Percentiles rank a stretch among this genome's conserved stretches.
Conservation (phyloP, 2,113 vertebrate species). For the Daboia siamensis region DNA sequence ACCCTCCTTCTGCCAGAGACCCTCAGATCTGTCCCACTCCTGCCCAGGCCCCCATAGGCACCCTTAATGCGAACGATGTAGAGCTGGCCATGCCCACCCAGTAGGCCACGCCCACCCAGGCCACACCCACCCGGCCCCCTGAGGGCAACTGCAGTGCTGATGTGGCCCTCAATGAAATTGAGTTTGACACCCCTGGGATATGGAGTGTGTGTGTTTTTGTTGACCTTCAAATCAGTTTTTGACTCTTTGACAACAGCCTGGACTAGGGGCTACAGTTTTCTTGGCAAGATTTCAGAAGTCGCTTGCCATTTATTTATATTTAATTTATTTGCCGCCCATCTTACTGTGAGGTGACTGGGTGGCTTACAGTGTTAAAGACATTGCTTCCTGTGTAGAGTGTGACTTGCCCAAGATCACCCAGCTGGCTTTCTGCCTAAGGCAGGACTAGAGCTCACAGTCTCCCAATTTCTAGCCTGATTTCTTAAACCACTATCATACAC, state of each 20-base stretch:
- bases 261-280: background rate
- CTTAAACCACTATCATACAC: background rate
- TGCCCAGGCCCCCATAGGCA: no score
- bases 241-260: background rate
- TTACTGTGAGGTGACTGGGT: background rate
- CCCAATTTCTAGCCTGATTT: background rate
- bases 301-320: background rate
- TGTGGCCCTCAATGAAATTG: no score
- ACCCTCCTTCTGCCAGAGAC: no score
- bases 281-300: background rate
- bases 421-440: background rate
- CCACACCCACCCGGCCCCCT: no score
- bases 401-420: background rate
- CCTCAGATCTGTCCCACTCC: no score
- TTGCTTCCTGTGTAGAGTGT: background rate
- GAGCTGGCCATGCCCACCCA: no score
- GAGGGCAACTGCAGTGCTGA: no score
- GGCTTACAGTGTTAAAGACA: background rate
- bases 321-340: background rate
- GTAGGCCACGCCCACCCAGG: no score
- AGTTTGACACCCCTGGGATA: no score
- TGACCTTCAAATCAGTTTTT: background rate
- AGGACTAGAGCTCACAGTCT: background rate
- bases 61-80: no score
- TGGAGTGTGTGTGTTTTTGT: background rate